These are phyloP conservation scores for Danio aesculapii DNA, from an alignment of 2,797 vertebrate genomes.

Conservation along the genomic window DNA sequence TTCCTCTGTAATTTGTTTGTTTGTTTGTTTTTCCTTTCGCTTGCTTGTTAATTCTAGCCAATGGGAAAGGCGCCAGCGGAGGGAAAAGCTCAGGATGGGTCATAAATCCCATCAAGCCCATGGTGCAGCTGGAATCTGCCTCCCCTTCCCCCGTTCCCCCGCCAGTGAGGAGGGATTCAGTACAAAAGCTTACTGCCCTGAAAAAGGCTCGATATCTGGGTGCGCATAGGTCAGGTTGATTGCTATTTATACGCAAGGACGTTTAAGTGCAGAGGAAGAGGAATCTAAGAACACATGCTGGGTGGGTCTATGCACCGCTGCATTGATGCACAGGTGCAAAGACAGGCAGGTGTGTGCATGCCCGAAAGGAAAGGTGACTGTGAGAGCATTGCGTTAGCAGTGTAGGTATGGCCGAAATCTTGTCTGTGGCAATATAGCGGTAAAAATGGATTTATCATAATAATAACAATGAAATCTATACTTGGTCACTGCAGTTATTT, in stretches of 20 bases:
- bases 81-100: slow-evolving; percentile 66
- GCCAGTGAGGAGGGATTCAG: slow-evolving; percentile 69
- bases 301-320: slow-evolving; percentile 52
- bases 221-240: slow-evolving; percentile 77
- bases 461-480: too few species aligned
- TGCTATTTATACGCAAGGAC: slow-evolving; percentile 80
- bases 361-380: slow-evolving; percentile 44
- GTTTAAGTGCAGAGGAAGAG: slow-evolving; percentile 69
- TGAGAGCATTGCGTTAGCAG: neutral
- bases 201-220: slow-evolving; percentile 75
- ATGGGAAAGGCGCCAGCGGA: slow-evolving; percentile 69
- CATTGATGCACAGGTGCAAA: slow-evolving; percentile 63
- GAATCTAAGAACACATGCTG: slow-evolving; percentile 57
- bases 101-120: slow-evolving; percentile 78
- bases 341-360: slow-evolving; percentile 36
- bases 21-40: slow-evolving; percentile 63
- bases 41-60: slow-evolving; percentile 75
- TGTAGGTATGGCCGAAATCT: neutral
- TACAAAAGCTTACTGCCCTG: slow-evolving; percentile 74
- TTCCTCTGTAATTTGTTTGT: slow-evolving; percentile 80
- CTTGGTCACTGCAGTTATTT: too few species aligned
- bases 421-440: too few species aligned
- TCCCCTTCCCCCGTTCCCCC: slow-evolving; percentile 51
- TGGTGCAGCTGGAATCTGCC: slow-evolving; percentile 66
- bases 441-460: too few species aligned